Evolutionary conservation across 2,797 vertebrate genomes (phyloP).

Genomic region (Setipinna tenuifilis): DNA sequence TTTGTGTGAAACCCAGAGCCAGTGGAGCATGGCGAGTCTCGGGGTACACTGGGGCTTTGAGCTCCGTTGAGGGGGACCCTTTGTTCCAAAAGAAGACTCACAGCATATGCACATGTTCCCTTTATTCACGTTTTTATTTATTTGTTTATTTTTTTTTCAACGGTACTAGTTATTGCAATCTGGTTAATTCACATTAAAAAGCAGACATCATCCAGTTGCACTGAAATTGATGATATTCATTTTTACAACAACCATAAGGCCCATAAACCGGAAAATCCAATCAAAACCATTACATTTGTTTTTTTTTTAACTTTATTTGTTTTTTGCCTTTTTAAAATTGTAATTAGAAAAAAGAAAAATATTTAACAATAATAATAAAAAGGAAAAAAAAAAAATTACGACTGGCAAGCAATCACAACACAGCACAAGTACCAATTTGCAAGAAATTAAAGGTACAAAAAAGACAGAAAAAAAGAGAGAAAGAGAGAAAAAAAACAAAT

Average conservation of each 20-base stretch:
- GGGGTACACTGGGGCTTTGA: not conserved
- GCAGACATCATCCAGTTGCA: slow-evolving; percentile 97
- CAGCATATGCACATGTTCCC: slow-evolving; percentile 78
- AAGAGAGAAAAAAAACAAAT: slow-evolving; percentile 58
- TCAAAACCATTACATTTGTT: slow-evolving; percentile 91
- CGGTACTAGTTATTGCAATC: slow-evolving; percentile 98
- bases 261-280: slow-evolving; percentile 97
- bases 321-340: slow-evolving; percentile 76
- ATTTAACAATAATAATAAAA: slow-evolving; percentile 90
- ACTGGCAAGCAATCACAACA: slow-evolving; percentile 98
- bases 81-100: slow-evolving; percentile 58
- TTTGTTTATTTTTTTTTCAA: slow-evolving; percentile 81
- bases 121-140: slow-evolving; percentile 84
- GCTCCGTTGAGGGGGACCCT: slow-evolving; percentile 16
- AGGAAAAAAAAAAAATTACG: slow-evolving; percentile 81
- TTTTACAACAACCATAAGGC: slow-evolving; percentile 96
- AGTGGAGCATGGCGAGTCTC: not conserved
- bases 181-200: slow-evolving; percentile 99
- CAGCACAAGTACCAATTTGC: slow-evolving; percentile 94
- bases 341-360: slow-evolving; percentile 89
- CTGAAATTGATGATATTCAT: slow-evolving; percentile 92
- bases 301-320: slow-evolving; percentile 78
- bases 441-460: slow-evolving; percentile 88
- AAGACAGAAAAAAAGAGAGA: slow-evolving; percentile 38
- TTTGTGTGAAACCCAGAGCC: slow-evolving; percentile 18